Evolutionary conservation across 1,140 invertebrate species (phyloP).

Genomic region (Calephelis nemesis): DNA sequence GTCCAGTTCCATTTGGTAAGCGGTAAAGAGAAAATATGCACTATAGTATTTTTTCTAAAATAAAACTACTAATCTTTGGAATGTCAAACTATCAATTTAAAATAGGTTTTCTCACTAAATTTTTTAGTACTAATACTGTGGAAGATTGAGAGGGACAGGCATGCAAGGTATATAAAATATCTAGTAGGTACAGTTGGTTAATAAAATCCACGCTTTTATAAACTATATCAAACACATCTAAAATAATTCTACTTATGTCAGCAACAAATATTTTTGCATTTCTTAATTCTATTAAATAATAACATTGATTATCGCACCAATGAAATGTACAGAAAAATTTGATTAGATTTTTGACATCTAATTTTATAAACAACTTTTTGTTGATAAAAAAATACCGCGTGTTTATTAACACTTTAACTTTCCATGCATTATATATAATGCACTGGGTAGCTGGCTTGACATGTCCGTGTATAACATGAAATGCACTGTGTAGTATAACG

Average conservation of each 20-base stretch:
- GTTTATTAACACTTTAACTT: too few relatives aligned
- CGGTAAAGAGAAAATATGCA: slow-evolving; percentile 73
- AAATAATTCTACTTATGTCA: background rate
- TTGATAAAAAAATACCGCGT: too few relatives aligned
- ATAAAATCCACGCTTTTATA: background rate
- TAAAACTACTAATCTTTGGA: slow-evolving; percentile 26
- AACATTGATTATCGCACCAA: too few relatives aligned
- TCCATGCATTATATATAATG: too few relatives aligned
- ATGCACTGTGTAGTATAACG: too few relatives aligned
- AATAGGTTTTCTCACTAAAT: background rate
- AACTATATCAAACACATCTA: background rate
- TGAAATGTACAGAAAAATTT: too few relatives aligned
- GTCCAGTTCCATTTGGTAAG: slow-evolving; percentile 72
- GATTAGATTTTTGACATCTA: too few relatives aligned
- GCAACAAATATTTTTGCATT: background rate
- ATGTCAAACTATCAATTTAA: slow-evolving; percentile 1
- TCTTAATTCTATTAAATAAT: too few relatives aligned
- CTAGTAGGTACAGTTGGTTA: slow-evolving; percentile 2
- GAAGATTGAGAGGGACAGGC: background rate
- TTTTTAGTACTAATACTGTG: background rate
- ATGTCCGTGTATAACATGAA: too few relatives aligned
- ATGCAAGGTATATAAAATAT: slow-evolving; percentile 10
- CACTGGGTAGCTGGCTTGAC: too few relatives aligned
- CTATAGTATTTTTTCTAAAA: slow-evolving; percentile 58
- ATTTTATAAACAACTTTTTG: too few relatives aligned